A percentile compares a stretch with the other conserved stretches of the same genome.
Conservation (phyloP, 1,140 invertebrate species). For the Samia ricini region DNA sequence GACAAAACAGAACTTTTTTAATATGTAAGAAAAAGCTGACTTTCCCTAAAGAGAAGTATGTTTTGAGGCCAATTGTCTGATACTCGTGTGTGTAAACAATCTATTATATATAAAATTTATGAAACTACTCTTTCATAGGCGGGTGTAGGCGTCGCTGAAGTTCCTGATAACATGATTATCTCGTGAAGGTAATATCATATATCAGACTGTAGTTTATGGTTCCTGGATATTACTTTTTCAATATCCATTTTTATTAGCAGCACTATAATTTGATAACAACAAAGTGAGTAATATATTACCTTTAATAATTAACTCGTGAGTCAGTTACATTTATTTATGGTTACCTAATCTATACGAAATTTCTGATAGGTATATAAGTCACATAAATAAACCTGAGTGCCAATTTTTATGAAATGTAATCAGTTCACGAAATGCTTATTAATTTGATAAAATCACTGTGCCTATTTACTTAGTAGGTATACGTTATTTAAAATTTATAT, state of each 20-base stretch:
- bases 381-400: background rate
- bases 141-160: constrained; percentile 1
- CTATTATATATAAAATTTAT: constrained; percentile 13
- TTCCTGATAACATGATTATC: constrained; percentile 2
- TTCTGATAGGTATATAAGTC: background rate
- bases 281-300: background rate
- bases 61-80: constrained; percentile 14
- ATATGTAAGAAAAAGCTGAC: background rate
- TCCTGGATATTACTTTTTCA: background rate
- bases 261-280: background rate
- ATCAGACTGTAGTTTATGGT: background rate
- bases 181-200: background rate
- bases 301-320: background rate
- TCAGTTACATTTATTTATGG: background rate
- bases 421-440: background rate
- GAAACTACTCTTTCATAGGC: background rate
- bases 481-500: too few species aligned
- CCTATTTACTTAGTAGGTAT: background rate
- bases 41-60: constrained; percentile 1
- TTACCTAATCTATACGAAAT: background rate
- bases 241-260: background rate
- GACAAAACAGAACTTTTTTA: too few species aligned
- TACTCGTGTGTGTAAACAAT: constrained; percentile 11
- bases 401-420: background rate
- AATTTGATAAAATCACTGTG: background rate